A percentile compares a stretch with the other conserved stretches of the same genome.
Conservation (phyloP, 2,888 invertebrate species). For the Sminthurides aquaticus region DNA sequence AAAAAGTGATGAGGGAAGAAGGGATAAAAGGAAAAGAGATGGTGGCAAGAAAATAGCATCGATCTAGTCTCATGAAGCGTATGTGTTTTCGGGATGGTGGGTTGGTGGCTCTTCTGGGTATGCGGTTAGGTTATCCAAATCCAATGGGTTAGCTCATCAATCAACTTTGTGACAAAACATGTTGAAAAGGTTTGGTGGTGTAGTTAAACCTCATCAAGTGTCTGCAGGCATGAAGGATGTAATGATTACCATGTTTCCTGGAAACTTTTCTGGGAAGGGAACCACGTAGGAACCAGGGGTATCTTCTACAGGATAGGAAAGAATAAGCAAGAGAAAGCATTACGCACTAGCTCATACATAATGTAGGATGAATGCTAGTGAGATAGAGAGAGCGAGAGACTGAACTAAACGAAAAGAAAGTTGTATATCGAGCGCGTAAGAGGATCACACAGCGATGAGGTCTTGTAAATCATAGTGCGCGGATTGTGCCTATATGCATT, state of each 20-base stretch:
- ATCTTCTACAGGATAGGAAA: background rate
- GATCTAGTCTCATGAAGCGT: background rate
- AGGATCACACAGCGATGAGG: background rate
- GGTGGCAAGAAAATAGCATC: background rate
- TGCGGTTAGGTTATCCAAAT: conserved; percentile 1
- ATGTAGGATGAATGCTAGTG: background rate
- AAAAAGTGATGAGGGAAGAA: no score
- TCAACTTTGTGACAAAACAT: conserved; percentile 29
- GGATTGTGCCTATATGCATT: no score
- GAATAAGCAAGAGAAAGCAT: background rate
- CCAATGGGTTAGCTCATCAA: conserved; percentile 29
- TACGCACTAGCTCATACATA: background rate
- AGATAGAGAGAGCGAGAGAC: no score
- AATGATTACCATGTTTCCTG: background rate
- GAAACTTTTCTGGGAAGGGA: background rate
- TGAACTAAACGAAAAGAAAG: no score
- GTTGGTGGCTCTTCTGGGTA: background rate
- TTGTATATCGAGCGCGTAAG: no score
- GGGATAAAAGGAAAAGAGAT: no score
- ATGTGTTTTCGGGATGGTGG: background rate
- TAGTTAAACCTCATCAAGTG: background rate
- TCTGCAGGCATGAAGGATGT: background rate
- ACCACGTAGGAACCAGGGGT: no score
- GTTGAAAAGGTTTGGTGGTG: conserved; percentile 4
- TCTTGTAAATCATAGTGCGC: background rate